Base-by-base conservation (phyloP, 2,113 vertebrate genomes). In the Castor canadensis region DNA sequence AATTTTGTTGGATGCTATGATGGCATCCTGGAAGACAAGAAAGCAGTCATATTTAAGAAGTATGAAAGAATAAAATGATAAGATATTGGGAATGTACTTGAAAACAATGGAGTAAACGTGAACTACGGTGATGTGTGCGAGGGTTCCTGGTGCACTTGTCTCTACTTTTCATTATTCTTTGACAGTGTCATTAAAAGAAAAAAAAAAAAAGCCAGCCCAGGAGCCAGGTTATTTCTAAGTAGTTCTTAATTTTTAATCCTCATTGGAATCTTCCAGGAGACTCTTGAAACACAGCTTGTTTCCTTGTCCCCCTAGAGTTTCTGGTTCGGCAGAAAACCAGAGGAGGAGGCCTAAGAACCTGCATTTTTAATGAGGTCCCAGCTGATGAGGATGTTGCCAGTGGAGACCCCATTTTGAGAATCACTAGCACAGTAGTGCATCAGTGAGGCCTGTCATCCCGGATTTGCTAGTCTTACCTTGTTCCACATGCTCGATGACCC, bases 401-500 rank as follows among this genome's bases (percentile, higher is more conserved):
- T 16, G 1, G 43, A n/a, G 40, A 52, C 22, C 15, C 62, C 30
- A 16, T 10, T 13, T 22, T 3, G 67, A 49, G 45, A 67, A 66
- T 16, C 62, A n/a, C 4, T 0, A 1, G n/a, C 6, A 28, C 0
- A 0, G 30, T 20, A 8, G 40, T 40, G 38, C 3, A 10, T 4
- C 9, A 1, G 49, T 0, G 28, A 22, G 32, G 5, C 26, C 80
- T 9, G 3, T 32, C 64, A 71, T 79, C 75, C 92, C 6, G 7
- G 69, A 0, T 4, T 3, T 45, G 4, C 40, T 62, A 26, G 9
- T 38, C 69, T 96, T 98, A 99, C 99, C 99, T 99, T 99, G 99
- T 84, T 99, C 99, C 80, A 99, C 99, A 0, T 99, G 99, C 97
- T 99, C 99, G 56, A 99, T 97, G 75, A 99, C 99, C 97, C 99